Base-by-base conservation (phyloP, 1,140 invertebrate genomes). In the Ylistrum balloti region DNA sequence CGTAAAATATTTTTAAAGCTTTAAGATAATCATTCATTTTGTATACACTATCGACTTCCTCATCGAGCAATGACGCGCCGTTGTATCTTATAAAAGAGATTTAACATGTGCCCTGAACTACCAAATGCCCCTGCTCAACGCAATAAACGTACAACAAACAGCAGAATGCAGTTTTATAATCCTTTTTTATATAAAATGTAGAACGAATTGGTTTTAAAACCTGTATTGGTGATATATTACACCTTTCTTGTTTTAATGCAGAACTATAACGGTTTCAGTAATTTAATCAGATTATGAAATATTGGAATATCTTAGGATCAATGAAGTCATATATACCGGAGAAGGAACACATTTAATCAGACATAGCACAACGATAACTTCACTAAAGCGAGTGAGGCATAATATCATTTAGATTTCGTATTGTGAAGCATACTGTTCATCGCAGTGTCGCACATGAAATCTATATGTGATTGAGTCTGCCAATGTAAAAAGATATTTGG, bases 121-220 rank as follows among this genome's bases (percentile, higher is more conserved):
- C 28, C 13, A 74, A 74, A 74, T n/a, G 9, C 7, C 28, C 56
- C n/a, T 74, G 56, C 56, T 3, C n/a, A n/a, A n/a, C 17, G 9
- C 56, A 74, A 74, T 74, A 9, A 74, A 28, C 56, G 3, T 28
- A 74, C 56, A 74, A 74, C 56, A 7, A 22, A 5, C 56, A 74
- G 28, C 5, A 74, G 22, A 74, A 74, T 11, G 22, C 56, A n/a
- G 0, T n/a, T 74, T n/a, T 74, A n/a, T 22, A 74, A 74, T 74
- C 56, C 56, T 28, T 28, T 74, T 74, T 9, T 22, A 74, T 74
- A 74, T 74, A 74, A 1, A 28, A 0, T 74, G 5, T n/a, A n/a
- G 56, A 74, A 74, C 20, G n/a, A 74, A 74, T 74, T 74, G n/a
- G 28, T 74, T 74, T 74, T 74, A n/a, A 28, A n/a, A 28, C 56